A percentile compares a stretch with the other conserved stretches of the same genome.
phyloP scores from a whole-genome alignment of 2,797 vertebrate genomes.

The Capromys pilorides region DNA sequence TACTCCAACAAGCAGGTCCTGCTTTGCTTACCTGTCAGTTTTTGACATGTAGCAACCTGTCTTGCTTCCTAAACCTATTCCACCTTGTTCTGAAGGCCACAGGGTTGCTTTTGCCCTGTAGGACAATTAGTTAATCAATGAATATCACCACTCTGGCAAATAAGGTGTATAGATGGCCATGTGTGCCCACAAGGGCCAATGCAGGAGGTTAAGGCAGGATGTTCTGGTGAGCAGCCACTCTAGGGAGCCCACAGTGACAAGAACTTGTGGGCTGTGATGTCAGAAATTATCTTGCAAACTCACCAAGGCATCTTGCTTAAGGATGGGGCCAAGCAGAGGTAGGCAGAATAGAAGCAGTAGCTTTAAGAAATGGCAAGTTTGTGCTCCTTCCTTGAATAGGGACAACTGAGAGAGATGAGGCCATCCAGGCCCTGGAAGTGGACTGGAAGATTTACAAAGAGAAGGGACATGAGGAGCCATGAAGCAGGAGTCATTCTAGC shows the following conservation, averaged over 20 bases:
- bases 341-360: not conserved
- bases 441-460: not conserved
- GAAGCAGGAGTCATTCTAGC: not conserved
- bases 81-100: not conserved
- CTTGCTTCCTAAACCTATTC: not conserved
- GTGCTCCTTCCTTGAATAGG: not conserved
- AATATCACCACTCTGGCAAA: not conserved
- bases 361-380: not conserved
- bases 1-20: not conserved
- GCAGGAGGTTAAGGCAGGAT: not conserved
- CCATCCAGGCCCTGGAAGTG: not conserved
- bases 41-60: not conserved
- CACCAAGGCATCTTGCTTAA: not conserved
- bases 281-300: not conserved
- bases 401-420: not conserved
- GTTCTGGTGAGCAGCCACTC: not conserved
- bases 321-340: not conserved
- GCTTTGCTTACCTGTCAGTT: not conserved
- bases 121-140: not conserved
- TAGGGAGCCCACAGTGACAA: not conserved
- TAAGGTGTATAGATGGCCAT: not conserved
- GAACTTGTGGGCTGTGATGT: not conserved
- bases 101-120: not conserved
- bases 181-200: not conserved
- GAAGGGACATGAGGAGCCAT: not conserved